A percentile compares a stretch with the other conserved stretches of the same genome.
Evolutionary conservation across 2,797 vertebrate species (phyloP).

Genomic region (Danio albolineatus): DNA sequence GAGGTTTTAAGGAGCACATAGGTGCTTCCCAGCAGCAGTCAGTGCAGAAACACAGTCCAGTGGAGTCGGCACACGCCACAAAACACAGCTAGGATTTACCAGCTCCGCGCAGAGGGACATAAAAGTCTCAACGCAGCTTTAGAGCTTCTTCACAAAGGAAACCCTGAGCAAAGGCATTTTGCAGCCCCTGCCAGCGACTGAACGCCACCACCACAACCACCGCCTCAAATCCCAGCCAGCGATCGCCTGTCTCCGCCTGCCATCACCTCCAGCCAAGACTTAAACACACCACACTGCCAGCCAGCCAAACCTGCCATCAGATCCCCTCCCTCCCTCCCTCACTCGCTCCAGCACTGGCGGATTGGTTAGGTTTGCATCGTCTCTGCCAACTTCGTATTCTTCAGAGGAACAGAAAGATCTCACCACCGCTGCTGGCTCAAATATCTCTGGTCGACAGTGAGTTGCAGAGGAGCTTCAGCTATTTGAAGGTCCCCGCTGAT

Average conservation of each 20-base stretch:
- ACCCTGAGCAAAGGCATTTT: slow-evolving; percentile 48
- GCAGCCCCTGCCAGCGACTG: slow-evolving; percentile 20
- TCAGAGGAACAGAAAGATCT: slow-evolving; percentile 38
- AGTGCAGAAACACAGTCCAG: slow-evolving; percentile 10
- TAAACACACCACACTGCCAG: slow-evolving; percentile 57
- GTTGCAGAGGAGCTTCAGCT: slow-evolving; percentile 46
- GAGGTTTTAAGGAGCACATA: slow-evolving; percentile 36
- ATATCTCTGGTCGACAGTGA: slow-evolving; percentile 62
- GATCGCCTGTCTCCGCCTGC: slow-evolving; percentile 36
- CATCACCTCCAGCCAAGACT: slow-evolving; percentile 48
- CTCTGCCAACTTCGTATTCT: slow-evolving; percentile 72
- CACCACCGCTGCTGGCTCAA: slow-evolving; percentile 40
- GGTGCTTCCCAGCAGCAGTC: slow-evolving; percentile 37
- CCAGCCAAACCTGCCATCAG: slow-evolving; percentile 59
- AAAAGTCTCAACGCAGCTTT: slow-evolving; percentile 68
- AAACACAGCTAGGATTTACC: slow-evolving; percentile 66
- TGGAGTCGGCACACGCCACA: slow-evolving; percentile 9
- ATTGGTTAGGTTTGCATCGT: slow-evolving; percentile 65
- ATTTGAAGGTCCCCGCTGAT: slow-evolving; percentile 53
- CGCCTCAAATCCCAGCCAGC: slow-evolving; percentile 33
- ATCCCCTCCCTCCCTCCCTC: slow-evolving; percentile 42
- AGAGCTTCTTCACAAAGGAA: slow-evolving; percentile 53
- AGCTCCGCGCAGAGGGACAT: slow-evolving; percentile 69
- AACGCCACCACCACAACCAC: background rate
- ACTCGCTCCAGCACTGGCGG: slow-evolving; percentile 64